Base-by-base conservation (phyloP, 64 coral and sea anemone genomes). In the Exaiptasia diaphana region DNA sequence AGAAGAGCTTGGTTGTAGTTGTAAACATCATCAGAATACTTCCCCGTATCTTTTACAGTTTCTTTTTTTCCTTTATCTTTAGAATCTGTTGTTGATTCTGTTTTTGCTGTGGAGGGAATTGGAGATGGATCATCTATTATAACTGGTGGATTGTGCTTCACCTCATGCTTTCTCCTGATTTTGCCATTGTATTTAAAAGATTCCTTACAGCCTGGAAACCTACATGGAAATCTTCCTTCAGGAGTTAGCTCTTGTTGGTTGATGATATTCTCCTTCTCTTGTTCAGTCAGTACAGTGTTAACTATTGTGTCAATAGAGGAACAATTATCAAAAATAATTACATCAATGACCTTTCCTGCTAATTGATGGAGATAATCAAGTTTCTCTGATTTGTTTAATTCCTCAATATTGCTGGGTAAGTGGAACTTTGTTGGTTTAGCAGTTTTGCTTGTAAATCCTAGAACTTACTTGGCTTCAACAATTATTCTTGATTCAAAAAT, bases 201-300 rank as follows among this genome's bases (percentile, higher is more conserved):
- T 14, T 38, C 86, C 12, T 44, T 40, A 45, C 90, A 92, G 6
- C 82, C 82, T 38, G 74, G 81, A 43, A 86, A 92, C 34, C 73
- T 45, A 41, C 90, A 92, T 65, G 89, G 89, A 74, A 88, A 88
- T 52, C 86, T 81, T 15, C 86, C 86, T 23, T 88, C 76, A 30
- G 76, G 46, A 56, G 89, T 91, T 17, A 85, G 30, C 2, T 78
- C 38, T 32, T 91, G 81, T 48, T 85, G 59, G 17, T 82, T 41
- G 10, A 91, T 14, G 44, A 84, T 12, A 33, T 62, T 28, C 53
- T 85, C 52, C 56, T 73, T 70, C 33, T 46, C 89, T 64, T 85
- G 48, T 48, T 77, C 37, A 22, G 80, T 91, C 7, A 91, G 24
- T 6, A 77, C 67, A 64, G 11, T 63, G 49, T 73, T 74, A 43